These are phyloP conservation scores for Chrysotoxum bicinctum DNA, from an alignment of 2,888 invertebrate species.

Conservation along the genomic window DNA sequence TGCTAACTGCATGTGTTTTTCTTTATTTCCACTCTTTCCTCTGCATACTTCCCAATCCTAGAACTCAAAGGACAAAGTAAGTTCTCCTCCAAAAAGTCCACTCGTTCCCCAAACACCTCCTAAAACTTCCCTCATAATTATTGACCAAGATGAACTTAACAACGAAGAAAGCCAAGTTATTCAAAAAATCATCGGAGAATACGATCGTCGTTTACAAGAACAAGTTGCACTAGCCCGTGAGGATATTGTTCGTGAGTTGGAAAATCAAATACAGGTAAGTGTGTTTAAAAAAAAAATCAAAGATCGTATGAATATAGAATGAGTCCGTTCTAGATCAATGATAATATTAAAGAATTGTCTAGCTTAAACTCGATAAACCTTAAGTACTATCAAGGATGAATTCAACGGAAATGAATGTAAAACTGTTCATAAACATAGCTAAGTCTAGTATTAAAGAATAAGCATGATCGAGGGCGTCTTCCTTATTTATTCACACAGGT, in stretches of 20 bases:
- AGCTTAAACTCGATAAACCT: background rate
- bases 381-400: background rate
- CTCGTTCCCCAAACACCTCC: slow-evolving; percentile 13
- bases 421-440: too few species aligned
- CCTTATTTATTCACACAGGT: background rate
- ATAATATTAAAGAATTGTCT: background rate
- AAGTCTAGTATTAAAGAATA: too few species aligned
- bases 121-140: slow-evolving; percentile 78
- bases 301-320: background rate
- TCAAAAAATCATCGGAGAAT: slow-evolving; percentile 81
- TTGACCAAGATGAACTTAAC: slow-evolving; percentile 80
- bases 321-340: background rate
- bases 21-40: slow-evolving; percentile 75
- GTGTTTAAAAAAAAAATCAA: background rate
- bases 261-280: slow-evolving; percentile 89
- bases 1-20: slow-evolving; percentile 78
- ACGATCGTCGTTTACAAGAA: slow-evolving; percentile 84
- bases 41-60: background rate
- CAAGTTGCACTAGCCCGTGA: slow-evolving; percentile 85
- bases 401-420: too few species aligned
- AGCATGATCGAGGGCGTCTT: background rate
- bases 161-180: slow-evolving; percentile 80
- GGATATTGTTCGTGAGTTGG: slow-evolving; percentile 87
- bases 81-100: slow-evolving; percentile 35
- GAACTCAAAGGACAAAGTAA: slow-evolving; percentile 37